phyloP scores from a whole-genome alignment of 1,140 invertebrate species.

The Tetramorium simillimum region DNA sequence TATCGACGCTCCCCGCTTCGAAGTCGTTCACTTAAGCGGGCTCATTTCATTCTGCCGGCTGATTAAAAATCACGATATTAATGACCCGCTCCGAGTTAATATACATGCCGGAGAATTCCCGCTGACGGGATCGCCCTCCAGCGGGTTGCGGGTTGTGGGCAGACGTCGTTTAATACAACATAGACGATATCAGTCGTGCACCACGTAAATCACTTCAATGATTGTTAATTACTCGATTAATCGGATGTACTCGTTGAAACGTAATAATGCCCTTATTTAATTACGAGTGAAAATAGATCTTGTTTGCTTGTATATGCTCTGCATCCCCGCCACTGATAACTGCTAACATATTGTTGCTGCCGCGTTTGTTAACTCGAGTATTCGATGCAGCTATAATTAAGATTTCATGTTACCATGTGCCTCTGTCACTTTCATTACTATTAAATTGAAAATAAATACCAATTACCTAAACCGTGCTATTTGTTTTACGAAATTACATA shows the following conservation, averaged over 20 bases:
- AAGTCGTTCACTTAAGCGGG: conserved; percentile 43
- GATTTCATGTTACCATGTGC: neutral
- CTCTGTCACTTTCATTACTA: neutral
- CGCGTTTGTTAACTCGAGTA: conserved; percentile 18
- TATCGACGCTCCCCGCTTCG: conserved; percentile 27
- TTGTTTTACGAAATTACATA: neutral
- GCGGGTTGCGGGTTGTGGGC: conserved; percentile 41
- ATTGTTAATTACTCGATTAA: conserved; percentile 63
- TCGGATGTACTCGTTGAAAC: conserved; percentile 57
- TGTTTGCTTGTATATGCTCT: conserved; percentile 44
- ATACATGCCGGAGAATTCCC: conserved; percentile 56
- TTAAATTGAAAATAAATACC: neutral
- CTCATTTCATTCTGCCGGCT: conserved; percentile 33
- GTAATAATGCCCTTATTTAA: conserved; percentile 60
- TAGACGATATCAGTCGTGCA: conserved; percentile 51
- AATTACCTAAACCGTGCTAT: neutral
- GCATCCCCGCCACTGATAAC: conserved; percentile 34
- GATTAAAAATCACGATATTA: conserved; percentile 65
- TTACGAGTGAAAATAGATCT: conserved; percentile 58
- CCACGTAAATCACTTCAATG: conserved; percentile 56
- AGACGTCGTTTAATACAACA: conserved; percentile 56
- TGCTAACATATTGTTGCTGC: conserved; percentile 34
- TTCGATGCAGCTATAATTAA: conserved; percentile 4
- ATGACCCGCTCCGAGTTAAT: conserved; percentile 53
- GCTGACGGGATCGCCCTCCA: conserved; percentile 52